Conservation (phyloP, 2,888 invertebrate genomes). For the Galerucella nymphaeae region DNA sequence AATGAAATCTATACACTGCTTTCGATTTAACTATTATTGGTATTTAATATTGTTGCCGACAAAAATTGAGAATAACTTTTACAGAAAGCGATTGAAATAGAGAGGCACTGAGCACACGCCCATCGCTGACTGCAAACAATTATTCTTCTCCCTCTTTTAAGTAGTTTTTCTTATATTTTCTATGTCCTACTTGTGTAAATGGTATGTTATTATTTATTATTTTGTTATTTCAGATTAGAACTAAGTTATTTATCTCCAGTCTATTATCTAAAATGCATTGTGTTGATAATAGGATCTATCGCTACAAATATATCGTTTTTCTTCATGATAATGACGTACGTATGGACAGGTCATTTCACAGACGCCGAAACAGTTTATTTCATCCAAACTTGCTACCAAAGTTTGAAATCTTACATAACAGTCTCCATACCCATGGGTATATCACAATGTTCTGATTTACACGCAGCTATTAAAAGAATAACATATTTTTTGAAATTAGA, state of each 20-base stretch:
- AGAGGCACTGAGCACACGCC: too few relatives aligned
- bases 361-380: slow-evolving; percentile 51
- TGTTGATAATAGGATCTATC: slow-evolving; percentile 55
- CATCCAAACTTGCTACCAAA: slow-evolving; percentile 47
- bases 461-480: slow-evolving; percentile 50
- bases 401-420: slow-evolving; percentile 50
- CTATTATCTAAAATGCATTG: slow-evolving; percentile 58
- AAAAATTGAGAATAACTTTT: too few relatives aligned
- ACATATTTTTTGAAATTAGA: slow-evolving; percentile 43
- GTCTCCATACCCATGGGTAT: slow-evolving; percentile 55
- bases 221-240: slow-evolving; percentile 69
- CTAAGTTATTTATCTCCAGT: slow-evolving; percentile 68
- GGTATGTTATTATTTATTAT: too few relatives aligned
- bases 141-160: too few relatives aligned
- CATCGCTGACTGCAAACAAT: too few relatives aligned
- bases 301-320: slow-evolving; percentile 51
- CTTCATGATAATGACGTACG: slow-evolving; percentile 52
- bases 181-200: too few relatives aligned
- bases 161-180: too few relatives aligned
- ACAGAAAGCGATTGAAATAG: too few relatives aligned
- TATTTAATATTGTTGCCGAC: too few relatives aligned
- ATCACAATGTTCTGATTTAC: slow-evolving; percentile 50
- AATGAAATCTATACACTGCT: too few relatives aligned
- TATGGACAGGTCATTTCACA: slow-evolving; percentile 48
- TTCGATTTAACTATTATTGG: too few relatives aligned